A percentile compares a stretch with the other conserved stretches of the same genome.
Conservation (phyloP, 2,113 vertebrate genomes). For the Antidorcas marsupialis region DNA sequence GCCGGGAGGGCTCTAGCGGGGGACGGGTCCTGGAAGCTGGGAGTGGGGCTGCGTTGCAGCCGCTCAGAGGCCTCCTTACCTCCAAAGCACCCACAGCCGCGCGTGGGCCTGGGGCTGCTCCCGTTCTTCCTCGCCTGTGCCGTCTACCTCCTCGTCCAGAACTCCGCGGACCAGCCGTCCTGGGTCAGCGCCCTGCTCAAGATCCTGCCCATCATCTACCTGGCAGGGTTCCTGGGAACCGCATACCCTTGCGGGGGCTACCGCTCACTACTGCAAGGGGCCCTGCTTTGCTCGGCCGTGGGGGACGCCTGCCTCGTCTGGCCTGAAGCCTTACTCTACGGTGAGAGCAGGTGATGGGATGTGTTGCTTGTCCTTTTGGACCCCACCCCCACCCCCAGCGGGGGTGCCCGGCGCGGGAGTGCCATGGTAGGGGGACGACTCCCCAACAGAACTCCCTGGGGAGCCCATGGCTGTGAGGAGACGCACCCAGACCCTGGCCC, state of each 20-base stretch:
- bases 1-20: not conserved
- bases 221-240: not conserved
- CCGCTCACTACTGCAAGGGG: slow-evolving; percentile 50
- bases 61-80: not conserved
- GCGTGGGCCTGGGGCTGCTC: slow-evolving; percentile 62
- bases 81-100: accelerated
- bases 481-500: too few species aligned
- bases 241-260: accelerated
- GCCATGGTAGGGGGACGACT: accelerated
- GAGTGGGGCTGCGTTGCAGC: not conserved
- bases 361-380: accelerated
- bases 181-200: slow-evolving; percentile 80
- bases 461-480: accelerated
- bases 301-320: slow-evolving; percentile 89
- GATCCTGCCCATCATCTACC: slow-evolving; percentile 80
- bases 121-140: slow-evolving; percentile 81
- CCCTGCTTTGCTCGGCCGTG: slow-evolving; percentile 82
- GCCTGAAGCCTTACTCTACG: slow-evolving; percentile 80
- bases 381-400: accelerated
- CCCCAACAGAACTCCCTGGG: too few species aligned
- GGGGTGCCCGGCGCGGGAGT: too few species aligned
- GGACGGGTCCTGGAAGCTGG: not conserved
- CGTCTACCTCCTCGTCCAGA: slow-evolving; percentile 78
- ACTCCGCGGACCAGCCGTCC: slow-evolving; percentile 72
- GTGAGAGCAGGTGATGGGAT: slow-evolving; percentile 59